These are phyloP conservation scores for Portevinia maculata DNA, from an alignment of 2,888 invertebrate species.

Conservation along the genomic window DNA sequence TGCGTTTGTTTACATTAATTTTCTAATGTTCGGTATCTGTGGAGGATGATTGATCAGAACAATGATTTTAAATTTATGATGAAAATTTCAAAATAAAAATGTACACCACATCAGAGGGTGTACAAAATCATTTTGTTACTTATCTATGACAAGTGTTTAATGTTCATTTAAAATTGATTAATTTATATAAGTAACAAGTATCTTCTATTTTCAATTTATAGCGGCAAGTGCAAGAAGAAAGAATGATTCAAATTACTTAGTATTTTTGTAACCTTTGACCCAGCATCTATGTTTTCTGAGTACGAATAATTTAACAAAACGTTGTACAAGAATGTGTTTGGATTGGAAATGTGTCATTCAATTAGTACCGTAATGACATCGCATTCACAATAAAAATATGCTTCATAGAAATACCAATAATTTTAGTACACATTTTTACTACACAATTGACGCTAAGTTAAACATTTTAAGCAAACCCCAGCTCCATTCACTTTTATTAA, in stretches of 20 bases:
- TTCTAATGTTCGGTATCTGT: slow-evolving; percentile 1
- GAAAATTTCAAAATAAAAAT: slow-evolving; percentile 46
- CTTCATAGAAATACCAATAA: too few species aligned
- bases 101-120: slow-evolving; percentile 6
- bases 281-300: too few species aligned
- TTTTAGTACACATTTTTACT: too few species aligned
- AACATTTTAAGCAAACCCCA: too few species aligned
- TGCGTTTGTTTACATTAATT: slow-evolving; percentile 50
- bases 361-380: not conserved
- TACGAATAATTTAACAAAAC: not conserved
- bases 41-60: slow-evolving; percentile 53
- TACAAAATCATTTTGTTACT: slow-evolving; percentile 43
- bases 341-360: not conserved
- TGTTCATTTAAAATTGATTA: slow-evolving; percentile 63
- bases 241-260: too few species aligned
- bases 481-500: too few species aligned
- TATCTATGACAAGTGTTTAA: slow-evolving; percentile 58
- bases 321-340: not conserved
- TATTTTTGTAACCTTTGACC: slow-evolving; percentile 19
- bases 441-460: too few species aligned
- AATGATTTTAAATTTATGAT: slow-evolving; percentile 60
- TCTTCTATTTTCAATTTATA: slow-evolving; percentile 7
- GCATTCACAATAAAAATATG: too few species aligned
- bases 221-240: slow-evolving; percentile 2
- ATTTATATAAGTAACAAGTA: slow-evolving; percentile 38